These are phyloP conservation scores for Chascanopsetta lugubris DNA, from an alignment of 2,113 vertebrate genomes.

Conservation along the genomic window DNA sequence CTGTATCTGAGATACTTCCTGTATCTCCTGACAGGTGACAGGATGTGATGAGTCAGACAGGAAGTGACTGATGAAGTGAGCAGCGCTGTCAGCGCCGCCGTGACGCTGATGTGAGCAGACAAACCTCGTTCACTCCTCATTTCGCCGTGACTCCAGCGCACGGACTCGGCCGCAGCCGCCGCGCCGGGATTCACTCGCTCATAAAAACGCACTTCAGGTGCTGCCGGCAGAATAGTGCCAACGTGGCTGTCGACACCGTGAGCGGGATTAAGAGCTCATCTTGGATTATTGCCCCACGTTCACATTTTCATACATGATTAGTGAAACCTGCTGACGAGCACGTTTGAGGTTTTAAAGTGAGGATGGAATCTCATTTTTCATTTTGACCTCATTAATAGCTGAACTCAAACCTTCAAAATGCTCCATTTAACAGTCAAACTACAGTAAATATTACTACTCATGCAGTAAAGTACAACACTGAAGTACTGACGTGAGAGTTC, in stretches of 20 bases:
- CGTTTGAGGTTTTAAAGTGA: background rate
- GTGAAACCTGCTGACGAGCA: conserved; percentile 4
- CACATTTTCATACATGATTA: conserved; percentile 24
- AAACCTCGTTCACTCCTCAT: conserved; percentile 46
- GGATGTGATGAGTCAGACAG: too few relatives aligned
- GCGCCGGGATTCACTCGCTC: too few relatives aligned
- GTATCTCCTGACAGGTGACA: too few relatives aligned
- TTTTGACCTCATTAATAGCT: too few relatives aligned
- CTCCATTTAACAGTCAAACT: too few relatives aligned
- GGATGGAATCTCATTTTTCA: background rate
- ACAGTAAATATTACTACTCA: too few relatives aligned
- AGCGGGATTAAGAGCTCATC: conserved; percentile 45
- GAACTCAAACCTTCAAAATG: too few relatives aligned
- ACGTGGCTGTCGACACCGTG: conserved; percentile 24
- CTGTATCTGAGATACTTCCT: too few relatives aligned
- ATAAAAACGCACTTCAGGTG: background rate
- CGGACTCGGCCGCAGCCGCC: background rate
- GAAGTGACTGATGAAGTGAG: conserved; percentile 52
- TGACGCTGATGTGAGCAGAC: conserved; percentile 49
- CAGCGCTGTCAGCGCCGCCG: conserved; percentile 33
- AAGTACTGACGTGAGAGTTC: too few relatives aligned
- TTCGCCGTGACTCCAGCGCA: conserved; percentile 16
- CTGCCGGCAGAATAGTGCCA: too few relatives aligned
- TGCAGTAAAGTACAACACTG: too few relatives aligned
- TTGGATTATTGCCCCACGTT: conserved; percentile 50